phyloP scores from a whole-genome alignment of 2,888 invertebrate genomes.

The Drosophila sordidapex region DNA sequence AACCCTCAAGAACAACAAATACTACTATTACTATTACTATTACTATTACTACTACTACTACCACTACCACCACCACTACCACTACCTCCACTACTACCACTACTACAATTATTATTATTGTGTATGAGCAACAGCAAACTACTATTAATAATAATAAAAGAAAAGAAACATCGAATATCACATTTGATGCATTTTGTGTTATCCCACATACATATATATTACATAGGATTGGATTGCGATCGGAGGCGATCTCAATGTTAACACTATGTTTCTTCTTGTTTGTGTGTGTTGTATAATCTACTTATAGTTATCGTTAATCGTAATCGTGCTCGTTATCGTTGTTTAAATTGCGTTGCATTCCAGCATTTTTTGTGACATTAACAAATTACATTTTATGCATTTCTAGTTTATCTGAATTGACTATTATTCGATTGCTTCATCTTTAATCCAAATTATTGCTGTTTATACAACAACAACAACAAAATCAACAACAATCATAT shows the following conservation, averaged over 20 bases:
- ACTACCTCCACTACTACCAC: slow-evolving; percentile 25
- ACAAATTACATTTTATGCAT: slow-evolving; percentile 17
- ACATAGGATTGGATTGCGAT: slow-evolving; percentile 59
- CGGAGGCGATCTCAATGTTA: slow-evolving; percentile 23
- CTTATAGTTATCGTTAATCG: slow-evolving; percentile 21
- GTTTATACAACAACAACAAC: neutral
- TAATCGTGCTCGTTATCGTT: slow-evolving; percentile 47
- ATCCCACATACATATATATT: neutral
- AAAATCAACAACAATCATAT: neutral
- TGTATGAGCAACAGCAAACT: slow-evolving; percentile 16
- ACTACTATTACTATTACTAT: slow-evolving; percentile 19
- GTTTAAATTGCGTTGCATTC: slow-evolving; percentile 10
- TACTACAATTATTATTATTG: slow-evolving; percentile 8
- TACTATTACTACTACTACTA: slow-evolving; percentile 24
- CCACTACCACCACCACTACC: slow-evolving; percentile 11
- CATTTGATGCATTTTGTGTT: slow-evolving; percentile 53
- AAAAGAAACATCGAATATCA: slow-evolving; percentile 18
- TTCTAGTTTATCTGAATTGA: neutral
- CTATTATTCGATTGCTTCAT: slow-evolving; percentile 5
- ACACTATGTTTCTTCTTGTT: slow-evolving; percentile 38
- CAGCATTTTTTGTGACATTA: slow-evolving; percentile 10
- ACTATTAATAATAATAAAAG: slow-evolving; percentile 25
- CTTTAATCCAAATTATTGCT: slow-evolving; percentile 1
- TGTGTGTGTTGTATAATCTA: slow-evolving; percentile 17
- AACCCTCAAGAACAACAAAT: slow-evolving; percentile 55